Percentiles rank a stretch among this genome's conserved stretches.
These are phyloP conservation scores for Clivina fossor DNA, from an alignment of 2,888 invertebrate genomes.

Conservation along the genomic window DNA sequence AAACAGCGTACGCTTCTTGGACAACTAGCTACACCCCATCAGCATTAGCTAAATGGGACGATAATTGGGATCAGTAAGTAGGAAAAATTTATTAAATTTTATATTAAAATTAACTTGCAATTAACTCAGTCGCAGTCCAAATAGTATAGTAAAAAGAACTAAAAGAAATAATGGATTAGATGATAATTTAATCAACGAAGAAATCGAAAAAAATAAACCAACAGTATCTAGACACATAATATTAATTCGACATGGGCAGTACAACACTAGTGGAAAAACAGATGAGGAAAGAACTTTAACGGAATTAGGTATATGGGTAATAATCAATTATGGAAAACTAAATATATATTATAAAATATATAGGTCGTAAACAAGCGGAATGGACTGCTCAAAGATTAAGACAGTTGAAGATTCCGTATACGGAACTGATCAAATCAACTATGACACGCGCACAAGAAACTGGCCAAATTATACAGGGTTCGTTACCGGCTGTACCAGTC, in stretches of 20 bases:
- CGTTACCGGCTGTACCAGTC: constrained; percentile 61
- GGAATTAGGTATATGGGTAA: constrained; percentile 64
- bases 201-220: constrained; percentile 63
- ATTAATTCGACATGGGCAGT: constrained; percentile 94
- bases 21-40: constrained; percentile 67
- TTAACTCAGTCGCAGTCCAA: constrained; percentile 69
- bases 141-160: constrained; percentile 60
- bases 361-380: constrained; percentile 83
- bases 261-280: constrained; percentile 69
- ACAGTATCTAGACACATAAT: constrained; percentile 79
- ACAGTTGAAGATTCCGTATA: constrained; percentile 76
- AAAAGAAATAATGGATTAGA: constrained; percentile 55
- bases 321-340: background rate
- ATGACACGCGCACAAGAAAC: constrained; percentile 95
- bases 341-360: constrained; percentile 2
- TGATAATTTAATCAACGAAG: constrained; percentile 69
- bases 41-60: constrained; percentile 72
- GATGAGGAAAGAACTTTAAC: constrained; percentile 80
- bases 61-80: constrained; percentile 85
- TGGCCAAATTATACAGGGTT: constrained; percentile 75
- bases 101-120: background rate
- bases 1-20: constrained; percentile 65
- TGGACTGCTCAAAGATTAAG: constrained; percentile 81
- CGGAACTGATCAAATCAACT: constrained; percentile 80
- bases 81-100: background rate